Conservation (phyloP, 2,113 vertebrate species). For the Tetrao urogallus region DNA sequence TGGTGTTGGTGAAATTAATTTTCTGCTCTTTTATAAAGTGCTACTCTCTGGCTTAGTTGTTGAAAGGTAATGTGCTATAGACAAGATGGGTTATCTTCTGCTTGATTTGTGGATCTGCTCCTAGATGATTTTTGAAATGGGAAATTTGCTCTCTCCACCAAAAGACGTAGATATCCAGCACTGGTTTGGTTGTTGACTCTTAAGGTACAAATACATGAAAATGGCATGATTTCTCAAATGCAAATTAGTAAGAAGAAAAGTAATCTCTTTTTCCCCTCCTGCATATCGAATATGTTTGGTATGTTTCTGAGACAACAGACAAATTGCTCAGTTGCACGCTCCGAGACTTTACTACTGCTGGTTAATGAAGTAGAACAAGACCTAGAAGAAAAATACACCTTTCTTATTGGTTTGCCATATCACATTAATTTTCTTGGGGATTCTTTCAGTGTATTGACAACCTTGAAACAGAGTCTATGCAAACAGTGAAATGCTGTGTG, state of each 20-base stretch:
- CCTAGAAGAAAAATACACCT: slow-evolving; percentile 39
- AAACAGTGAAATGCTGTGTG: neutral
- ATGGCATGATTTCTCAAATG: neutral
- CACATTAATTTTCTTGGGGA: slow-evolving; percentile 34
- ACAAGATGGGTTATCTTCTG: neutral
- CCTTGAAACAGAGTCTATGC: neutral
- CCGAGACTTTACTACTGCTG: slow-evolving; percentile 27
- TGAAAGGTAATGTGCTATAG: neutral
- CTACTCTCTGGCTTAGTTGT: neutral
- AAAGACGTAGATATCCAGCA: neutral
- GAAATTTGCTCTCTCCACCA: neutral
- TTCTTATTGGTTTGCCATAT: slow-evolving; percentile 16
- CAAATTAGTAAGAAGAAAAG: neutral
- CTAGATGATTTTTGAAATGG: neutral
- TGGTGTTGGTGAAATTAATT: slow-evolving; percentile 48
- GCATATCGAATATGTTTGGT: slow-evolving; percentile 21
- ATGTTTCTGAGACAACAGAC: slow-evolving; percentile 40
- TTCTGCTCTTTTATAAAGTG: slow-evolving; percentile 31
- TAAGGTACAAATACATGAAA: neutral
- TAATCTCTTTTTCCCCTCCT: neutral
- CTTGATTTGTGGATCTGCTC: neutral
- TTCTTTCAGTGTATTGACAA: slow-evolving; percentile 12
- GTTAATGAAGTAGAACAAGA: slow-evolving; percentile 52
- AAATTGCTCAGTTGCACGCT: slow-evolving; percentile 38
- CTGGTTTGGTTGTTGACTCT: neutral